These are phyloP conservation scores for Diceros bicornis DNA, from an alignment of 2,797 vertebrate species.

Conservation along the genomic window DNA sequence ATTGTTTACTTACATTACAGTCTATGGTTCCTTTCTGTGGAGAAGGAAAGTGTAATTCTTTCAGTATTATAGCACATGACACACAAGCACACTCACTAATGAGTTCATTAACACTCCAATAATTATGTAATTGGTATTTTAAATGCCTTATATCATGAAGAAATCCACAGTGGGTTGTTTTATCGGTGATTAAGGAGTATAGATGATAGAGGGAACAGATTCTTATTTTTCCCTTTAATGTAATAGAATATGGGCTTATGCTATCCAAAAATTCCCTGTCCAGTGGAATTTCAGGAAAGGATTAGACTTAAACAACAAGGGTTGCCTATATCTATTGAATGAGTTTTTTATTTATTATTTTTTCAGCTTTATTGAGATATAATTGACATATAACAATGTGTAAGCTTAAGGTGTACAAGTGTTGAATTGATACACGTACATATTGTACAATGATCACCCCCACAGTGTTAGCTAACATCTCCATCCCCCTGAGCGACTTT, in stretches of 20 bases:
- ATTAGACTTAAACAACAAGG: background rate
- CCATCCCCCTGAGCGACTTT: background rate
- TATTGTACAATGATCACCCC: background rate
- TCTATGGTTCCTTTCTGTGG: background rate
- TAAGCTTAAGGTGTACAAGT: background rate
- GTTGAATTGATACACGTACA: background rate
- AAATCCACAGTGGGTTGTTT: conserved; percentile 61
- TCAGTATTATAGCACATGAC: background rate
- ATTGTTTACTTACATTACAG: conserved; percentile 60
- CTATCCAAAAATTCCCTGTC: background rate
- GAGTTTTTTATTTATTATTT: background rate
- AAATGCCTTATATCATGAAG: conserved; percentile 61
- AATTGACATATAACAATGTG: background rate
- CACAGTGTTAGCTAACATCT: background rate
- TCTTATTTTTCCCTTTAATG: conserved; percentile 20
- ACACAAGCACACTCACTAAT: conserved; percentile 50
- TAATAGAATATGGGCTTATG: conserved; percentile 8
- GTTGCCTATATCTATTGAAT: background rate
- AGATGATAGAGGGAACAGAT: conserved; percentile 39
- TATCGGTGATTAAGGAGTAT: conserved; percentile 54
- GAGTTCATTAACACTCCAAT: conserved; percentile 74
- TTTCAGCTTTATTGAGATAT: background rate
- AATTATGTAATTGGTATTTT: conserved; percentile 76
- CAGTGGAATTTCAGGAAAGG: background rate
- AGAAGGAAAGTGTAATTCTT: conserved; percentile 55